Base-by-base conservation (phyloP, 2,888 invertebrate species). In the Fabriciana adippe region DNA sequence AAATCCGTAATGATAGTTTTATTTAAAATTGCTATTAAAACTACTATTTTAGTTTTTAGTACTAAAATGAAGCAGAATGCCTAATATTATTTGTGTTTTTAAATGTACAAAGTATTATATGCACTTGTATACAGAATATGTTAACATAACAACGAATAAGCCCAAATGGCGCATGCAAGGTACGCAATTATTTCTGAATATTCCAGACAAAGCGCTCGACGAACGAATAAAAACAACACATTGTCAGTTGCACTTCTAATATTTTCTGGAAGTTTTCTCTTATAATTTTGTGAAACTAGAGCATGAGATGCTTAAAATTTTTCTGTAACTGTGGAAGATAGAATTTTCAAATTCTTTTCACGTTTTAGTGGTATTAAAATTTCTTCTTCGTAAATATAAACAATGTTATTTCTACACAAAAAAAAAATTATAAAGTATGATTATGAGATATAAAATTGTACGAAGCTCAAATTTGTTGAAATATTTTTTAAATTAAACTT, bases 241-340 rank as follows among this genome's bases (percentile, higher is more conserved):
- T 66, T 66, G 66, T 55, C 47, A 53, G 51, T 57, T 66, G 61
- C 60, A 55, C 47, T 61, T 59, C 59, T 66, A 66, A 59, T 66
- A 60, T 66, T 66, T 61, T 60, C 55, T 50, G 50, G n/a, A 18
- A 50, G 35, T 54, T 66, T 48, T 45, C 60, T 47, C 8, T 21
- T 60, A 54, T 48, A 60, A 59, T 66, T 61, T 55, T 55, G 55
- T 59, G 55, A 56, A 64, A 64, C 48, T 63, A 45, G 62, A 51
- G 51, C 61, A 51, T 51, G 62, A 63, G 41, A 63, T 63, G 45
- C 60, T 35, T 48, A 48, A 55, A 18, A 45, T 48, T 35, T 55
- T 61, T 55, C 48, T 13, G 50, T 60, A 61, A 60, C n/a, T n/a
- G 53, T 59, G 15, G 6, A 50, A 54, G 53, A 63, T 63, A 63